Conservation (phyloP, 2,113 vertebrate species). For the Pycnonotus jocosus region DNA sequence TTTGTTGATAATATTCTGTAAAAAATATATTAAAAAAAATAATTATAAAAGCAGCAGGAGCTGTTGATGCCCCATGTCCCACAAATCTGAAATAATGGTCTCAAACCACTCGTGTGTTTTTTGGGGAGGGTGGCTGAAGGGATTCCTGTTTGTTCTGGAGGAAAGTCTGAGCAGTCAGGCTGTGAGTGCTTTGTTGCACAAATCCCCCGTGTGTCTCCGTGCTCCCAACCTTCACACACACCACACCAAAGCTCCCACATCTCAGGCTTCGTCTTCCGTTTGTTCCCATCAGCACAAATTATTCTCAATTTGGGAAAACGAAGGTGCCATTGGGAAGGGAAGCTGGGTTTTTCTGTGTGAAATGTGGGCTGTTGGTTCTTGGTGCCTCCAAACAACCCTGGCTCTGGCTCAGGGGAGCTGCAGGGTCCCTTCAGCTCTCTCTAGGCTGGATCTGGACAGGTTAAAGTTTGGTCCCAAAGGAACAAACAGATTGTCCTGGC, state of each 20-base stretch:
- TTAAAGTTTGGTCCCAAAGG: background rate
- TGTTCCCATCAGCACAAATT: background rate
- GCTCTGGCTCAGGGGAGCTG: background rate
- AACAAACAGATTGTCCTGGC: background rate
- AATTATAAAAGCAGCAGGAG: too few relatives aligned
- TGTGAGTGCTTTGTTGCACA: background rate
- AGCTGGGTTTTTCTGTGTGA: background rate
- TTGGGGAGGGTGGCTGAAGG: background rate
- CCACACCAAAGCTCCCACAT: rapidly evolving
- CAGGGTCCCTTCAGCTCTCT: background rate
- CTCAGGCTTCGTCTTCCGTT: background rate
- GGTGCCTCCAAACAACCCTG: rapidly evolving
- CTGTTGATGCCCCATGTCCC: background rate
- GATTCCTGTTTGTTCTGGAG: background rate
- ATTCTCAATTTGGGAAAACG: background rate
- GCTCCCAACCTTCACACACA: background rate
- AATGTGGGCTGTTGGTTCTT: background rate
- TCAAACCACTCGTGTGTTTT: rapidly evolving
- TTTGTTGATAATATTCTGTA: background rate
- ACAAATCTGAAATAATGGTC: background rate
- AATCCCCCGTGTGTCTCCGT: background rate
- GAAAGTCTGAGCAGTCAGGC: background rate
- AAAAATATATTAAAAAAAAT: background rate
- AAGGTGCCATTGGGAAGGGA: background rate
- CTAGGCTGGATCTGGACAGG: background rate